A percentile compares a stretch with the other conserved stretches of the same genome.
Evolutionary conservation across 2,797 vertebrate genomes (phyloP).

Genomic region (Nothura maculosa): DNA sequence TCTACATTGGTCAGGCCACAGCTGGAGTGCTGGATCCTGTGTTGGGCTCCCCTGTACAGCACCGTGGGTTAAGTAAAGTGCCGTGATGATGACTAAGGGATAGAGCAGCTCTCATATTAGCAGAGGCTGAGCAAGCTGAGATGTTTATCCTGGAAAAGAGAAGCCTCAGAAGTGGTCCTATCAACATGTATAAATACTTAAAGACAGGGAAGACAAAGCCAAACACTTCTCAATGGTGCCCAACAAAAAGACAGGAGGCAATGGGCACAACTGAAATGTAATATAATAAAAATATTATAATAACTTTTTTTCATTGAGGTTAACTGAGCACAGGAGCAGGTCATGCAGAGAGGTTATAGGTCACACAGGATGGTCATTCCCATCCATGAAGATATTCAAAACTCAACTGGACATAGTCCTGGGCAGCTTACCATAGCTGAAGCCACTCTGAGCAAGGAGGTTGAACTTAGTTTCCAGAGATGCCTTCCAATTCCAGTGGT

Average conservation of each 20-base stretch:
- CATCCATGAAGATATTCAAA: neutral
- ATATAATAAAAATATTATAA: no score
- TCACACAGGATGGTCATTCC: no score
- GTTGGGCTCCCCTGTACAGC: neutral
- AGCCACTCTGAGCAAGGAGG: neutral
- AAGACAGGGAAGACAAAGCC: neutral
- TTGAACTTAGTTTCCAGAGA: neutral
- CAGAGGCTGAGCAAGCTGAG: neutral
- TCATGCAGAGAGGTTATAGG: neutral
- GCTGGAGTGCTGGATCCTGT: neutral
- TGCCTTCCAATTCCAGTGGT: no score
- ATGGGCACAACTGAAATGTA: neutral
- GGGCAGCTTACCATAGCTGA: neutral
- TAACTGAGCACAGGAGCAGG: neutral
- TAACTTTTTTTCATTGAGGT: neutral
- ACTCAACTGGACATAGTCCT: neutral
- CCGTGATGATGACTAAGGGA: neutral
- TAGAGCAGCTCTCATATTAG: neutral
- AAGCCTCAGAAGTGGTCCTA: neutral
- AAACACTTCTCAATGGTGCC: neutral
- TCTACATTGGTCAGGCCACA: neutral
- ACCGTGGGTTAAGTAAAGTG: neutral
- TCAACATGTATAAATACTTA: neutral
- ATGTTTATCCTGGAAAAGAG: neutral
- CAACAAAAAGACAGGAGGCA: neutral